phyloP scores from a whole-genome alignment of 2,888 invertebrate species.

The Acanthococcus lagerstroemiae region DNA sequence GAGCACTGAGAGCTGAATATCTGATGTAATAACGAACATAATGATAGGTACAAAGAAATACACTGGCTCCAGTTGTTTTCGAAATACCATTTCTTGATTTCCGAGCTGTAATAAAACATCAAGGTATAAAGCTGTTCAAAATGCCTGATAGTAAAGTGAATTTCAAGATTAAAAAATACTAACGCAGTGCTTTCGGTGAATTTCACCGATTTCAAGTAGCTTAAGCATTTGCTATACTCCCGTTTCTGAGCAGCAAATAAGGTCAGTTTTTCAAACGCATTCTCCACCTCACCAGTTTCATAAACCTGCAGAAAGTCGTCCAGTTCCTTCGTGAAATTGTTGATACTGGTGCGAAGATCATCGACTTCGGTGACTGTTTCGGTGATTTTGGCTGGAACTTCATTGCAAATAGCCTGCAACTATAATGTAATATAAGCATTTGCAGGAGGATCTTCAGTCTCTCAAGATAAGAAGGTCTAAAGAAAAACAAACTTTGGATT shows the following conservation, averaged over 20 bases:
- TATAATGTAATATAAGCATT: too few species aligned
- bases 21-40: background rate
- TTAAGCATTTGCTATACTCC: conserved; percentile 7
- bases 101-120: background rate
- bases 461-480: background rate
- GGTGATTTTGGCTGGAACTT: conserved; percentile 1
- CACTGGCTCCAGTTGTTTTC: conserved; percentile 16
- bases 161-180: too few species aligned
- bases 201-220: conserved; percentile 12
- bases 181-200: conserved; percentile 19
- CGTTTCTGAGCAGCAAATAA: conserved; percentile 3
- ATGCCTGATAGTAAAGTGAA: background rate
- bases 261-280: conserved; percentile 12
- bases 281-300: conserved; percentile 11
- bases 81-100: conserved; percentile 5
- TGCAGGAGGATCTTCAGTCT: too few species aligned
- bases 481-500: conserved; percentile 19
- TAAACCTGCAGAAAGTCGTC: conserved; percentile 4
- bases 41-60: background rate
- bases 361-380: background rate
- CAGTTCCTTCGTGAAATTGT: background rate
- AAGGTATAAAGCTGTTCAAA: too few species aligned
- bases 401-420: background rate
- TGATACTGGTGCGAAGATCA: background rate
- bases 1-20: conserved; percentile 8